A percentile compares a stretch with the other conserved stretches of the same genome.
These are phyloP conservation scores for Clytia hemisphaerica DNA, from an alignment of 30 jellyfish, hydroid and myxozoan genomes.

Conservation along the genomic window DNA sequence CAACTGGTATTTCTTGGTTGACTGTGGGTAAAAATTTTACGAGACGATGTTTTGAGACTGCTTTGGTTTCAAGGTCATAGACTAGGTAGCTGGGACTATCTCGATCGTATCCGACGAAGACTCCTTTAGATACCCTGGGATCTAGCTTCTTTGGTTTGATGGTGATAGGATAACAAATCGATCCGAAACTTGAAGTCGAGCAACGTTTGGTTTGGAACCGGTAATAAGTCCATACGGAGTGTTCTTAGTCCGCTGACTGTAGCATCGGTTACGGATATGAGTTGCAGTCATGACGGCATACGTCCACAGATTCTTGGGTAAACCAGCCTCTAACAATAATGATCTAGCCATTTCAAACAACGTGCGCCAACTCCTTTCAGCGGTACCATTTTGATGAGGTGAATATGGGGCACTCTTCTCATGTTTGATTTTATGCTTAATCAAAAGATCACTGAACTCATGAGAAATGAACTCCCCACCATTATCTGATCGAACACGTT, in stretches of 20 bases:
- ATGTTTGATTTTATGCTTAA: too few relatives aligned
- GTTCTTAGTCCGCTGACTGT: background rate
- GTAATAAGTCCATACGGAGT: conserved; percentile 12
- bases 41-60: background rate
- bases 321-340: background rate
- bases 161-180: background rate
- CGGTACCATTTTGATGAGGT: conserved; percentile 39
- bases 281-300: conserved; percentile 17
- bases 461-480: too few relatives aligned
- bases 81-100: conserved; percentile 21
- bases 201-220: conserved; percentile 18
- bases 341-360: conserved; percentile 29
- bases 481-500: too few relatives aligned
- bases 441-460: too few relatives aligned
- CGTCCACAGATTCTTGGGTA: background rate
- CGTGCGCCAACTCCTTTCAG: conserved; percentile 36
- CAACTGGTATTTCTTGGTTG: too few relatives aligned
- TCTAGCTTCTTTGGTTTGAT: conserved; percentile 7
- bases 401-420: conserved; percentile 21
- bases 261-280: conserved; percentile 2
- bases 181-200: conserved; percentile 16
- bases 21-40: too few relatives aligned
- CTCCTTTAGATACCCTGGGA: background rate
- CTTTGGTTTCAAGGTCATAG: conserved; percentile 1
- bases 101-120: conserved; percentile 13